Conservation (phyloP, 2,888 invertebrate genomes). For the Eupithecia dodoneata region DNA sequence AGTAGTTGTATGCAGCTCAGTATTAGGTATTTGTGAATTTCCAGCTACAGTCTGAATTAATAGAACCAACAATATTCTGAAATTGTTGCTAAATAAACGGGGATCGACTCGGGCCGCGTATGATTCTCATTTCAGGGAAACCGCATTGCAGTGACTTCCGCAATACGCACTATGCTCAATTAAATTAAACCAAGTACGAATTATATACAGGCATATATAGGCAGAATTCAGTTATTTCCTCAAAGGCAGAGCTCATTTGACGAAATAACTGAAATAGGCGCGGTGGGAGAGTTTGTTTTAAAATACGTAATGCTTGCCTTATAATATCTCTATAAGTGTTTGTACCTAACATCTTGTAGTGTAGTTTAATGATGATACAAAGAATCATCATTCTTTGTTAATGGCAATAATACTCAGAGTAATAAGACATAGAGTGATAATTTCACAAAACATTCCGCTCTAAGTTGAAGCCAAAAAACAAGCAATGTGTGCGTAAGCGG, state of each 20-base stretch:
- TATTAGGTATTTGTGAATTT: neutral
- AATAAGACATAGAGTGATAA: too few species aligned
- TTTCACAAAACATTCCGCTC: too few species aligned
- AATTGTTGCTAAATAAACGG: conserved; percentile 3
- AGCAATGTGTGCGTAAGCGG: too few species aligned
- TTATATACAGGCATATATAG: too few species aligned
- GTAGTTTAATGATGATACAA: too few species aligned
- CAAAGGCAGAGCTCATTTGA: neutral
- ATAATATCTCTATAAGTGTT: too few species aligned
- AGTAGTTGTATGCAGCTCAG: neutral
- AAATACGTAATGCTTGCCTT: too few species aligned
- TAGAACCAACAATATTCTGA: neutral
- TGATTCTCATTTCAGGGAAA: conserved; percentile 19
- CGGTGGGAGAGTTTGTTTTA: too few species aligned
- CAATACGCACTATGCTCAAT: conserved; percentile 27
- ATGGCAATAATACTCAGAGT: too few species aligned
- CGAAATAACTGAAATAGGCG: neutral
- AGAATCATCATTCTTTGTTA: too few species aligned
- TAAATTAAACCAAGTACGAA: neutral
- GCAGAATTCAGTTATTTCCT: neutral
- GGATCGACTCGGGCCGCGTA: neutral
- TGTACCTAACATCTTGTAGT: too few species aligned
- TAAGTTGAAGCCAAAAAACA: too few species aligned
- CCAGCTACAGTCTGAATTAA: neutral
- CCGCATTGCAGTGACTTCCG: conserved; percentile 38